Evolutionary conservation across 1,140 invertebrate species (phyloP), one percentile per base, ranked within the genome.

Genomic region (Papilio machaon): DNA sequence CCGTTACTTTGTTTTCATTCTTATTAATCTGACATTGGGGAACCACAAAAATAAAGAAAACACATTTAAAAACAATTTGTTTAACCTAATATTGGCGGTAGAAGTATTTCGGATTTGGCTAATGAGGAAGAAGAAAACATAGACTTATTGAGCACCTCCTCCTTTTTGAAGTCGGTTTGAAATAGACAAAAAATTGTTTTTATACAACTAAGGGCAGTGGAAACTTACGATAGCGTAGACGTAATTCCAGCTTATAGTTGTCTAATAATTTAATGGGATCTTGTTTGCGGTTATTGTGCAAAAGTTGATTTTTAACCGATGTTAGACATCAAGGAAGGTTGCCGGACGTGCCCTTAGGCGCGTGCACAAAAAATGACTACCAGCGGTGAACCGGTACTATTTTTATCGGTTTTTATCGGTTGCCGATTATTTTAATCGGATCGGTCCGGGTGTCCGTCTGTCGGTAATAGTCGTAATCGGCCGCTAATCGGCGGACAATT

Each of bases 401-500:
- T 91, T 67, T 91, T 89, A 91, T 91, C 88, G 88, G 87, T 90
- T 91, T 91, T 90, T 92, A 91, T 93, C 91, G 91, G 84, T 92
- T 91, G 89, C 87, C 92, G 92, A 94, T 94, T 94, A 94, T 94
- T 92, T 91, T 94, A 94, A 94, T 94, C 90, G 91, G 86, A 76
- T 82, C 85, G 83, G 86, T 80, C 83, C 90, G 91, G 92, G 92
- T 94, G 92, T 94, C 90, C 91, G 92, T 90, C 91, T 90, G 90
- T 87, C 89, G 87, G 90, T 94, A 94, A 94, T 94, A 86, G 90
- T 89, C 89, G 92, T 94, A 94, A 93, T 93, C 91, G 92, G 82
- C 86, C 90, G 92, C 92, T 94, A 94, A 94, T 94, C 92, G 92
- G 88, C 77, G 87, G 86, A 93, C 92, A 93, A 94, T 94, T 94